phyloP scores from a whole-genome alignment of 2,888 invertebrate species.

The Apodemia arnacis region DNA sequence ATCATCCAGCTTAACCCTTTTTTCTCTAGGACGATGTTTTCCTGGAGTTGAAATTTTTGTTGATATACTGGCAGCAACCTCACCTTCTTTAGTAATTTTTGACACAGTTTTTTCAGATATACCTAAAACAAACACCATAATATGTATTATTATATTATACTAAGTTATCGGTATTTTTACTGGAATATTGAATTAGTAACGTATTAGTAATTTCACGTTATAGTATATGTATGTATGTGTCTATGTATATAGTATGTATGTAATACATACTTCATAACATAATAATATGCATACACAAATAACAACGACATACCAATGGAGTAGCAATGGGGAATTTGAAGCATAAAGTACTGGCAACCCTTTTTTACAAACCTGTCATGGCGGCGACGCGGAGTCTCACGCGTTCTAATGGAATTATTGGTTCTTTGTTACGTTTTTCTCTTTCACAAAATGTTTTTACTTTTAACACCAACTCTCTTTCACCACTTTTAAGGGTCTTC shows the following conservation, averaged over 20 bases:
- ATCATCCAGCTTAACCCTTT: too few species aligned
- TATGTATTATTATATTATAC: too few species aligned
- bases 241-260: not conserved
- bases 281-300: too few species aligned
- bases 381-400: slow-evolving; percentile 15
- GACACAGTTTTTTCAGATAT: not conserved
- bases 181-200: too few species aligned
- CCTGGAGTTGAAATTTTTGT: not conserved
- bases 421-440: slow-evolving; percentile 15
- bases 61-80: not conserved
- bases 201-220: not conserved
- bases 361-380: slow-evolving; percentile 13
- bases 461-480: slow-evolving; percentile 15
- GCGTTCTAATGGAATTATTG: slow-evolving; percentile 13
- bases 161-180: too few species aligned
- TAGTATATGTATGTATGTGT: not conserved
- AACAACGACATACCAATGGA: not conserved
- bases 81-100: slow-evolving; percentile 14
- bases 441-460: slow-evolving; percentile 13
- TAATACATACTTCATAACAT: not conserved
- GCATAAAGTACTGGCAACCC: not conserved
- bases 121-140: too few species aligned
- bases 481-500: slow-evolving; percentile 6
- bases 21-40: too few species aligned
- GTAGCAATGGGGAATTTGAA: not conserved